Evolutionary conservation across 2,888 invertebrate genomes (phyloP).

Genomic region (Asteroscopus sphinx): DNA sequence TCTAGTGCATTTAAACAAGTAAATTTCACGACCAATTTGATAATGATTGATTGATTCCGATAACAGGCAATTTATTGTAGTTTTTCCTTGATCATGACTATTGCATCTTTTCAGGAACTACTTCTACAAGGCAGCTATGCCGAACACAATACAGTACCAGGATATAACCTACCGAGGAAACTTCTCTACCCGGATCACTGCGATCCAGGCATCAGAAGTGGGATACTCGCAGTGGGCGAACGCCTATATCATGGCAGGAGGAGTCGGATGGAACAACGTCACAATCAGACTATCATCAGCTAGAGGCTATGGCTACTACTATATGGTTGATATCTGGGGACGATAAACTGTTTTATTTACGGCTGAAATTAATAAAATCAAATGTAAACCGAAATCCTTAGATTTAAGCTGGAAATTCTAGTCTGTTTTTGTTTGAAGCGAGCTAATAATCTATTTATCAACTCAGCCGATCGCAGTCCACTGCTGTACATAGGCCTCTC

Average conservation of each 20-base stretch:
- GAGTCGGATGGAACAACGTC: constrained; percentile 67
- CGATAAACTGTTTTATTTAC: constrained; percentile 49
- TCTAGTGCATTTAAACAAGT: too few species aligned
- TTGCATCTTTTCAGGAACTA: constrained; percentile 36
- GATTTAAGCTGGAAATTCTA: too few species aligned
- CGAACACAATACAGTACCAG: constrained; percentile 73
- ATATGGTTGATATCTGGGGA: constrained; percentile 75
- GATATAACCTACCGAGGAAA: constrained; percentile 74
- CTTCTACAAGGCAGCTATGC: constrained; percentile 59
- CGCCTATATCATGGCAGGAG: constrained; percentile 65
- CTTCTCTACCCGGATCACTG: constrained; percentile 65
- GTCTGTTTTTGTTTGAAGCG: too few species aligned
- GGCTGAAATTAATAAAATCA: too few species aligned
- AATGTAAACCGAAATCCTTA: too few species aligned
- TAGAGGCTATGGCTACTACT: constrained; percentile 75
- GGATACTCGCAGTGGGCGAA: constrained; percentile 71
- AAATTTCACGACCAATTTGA: too few species aligned
- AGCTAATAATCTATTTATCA: too few species aligned
- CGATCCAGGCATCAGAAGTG: constrained; percentile 70
- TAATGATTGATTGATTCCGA: too few species aligned
- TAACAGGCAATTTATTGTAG: neutral
- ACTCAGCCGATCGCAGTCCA: too few species aligned
- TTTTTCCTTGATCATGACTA: neutral
- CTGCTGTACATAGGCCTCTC: too few species aligned
- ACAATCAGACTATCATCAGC: constrained; percentile 71